phyloP scores from a whole-genome alignment of 2,113 vertebrate genomes.

The Cettia cetti region DNA sequence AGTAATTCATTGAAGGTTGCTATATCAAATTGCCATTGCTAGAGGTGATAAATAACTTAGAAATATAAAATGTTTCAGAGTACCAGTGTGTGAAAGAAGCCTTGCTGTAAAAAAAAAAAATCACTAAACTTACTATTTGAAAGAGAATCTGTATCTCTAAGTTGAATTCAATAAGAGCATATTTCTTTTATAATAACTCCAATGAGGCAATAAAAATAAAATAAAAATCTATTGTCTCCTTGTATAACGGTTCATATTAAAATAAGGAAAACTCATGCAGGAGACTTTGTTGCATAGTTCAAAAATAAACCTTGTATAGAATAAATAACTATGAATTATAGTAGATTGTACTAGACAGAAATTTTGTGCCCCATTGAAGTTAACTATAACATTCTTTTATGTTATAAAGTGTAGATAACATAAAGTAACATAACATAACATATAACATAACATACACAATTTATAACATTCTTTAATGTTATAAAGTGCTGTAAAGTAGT shows the following conservation, averaged over 20 bases:
- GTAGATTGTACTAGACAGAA: neutral
- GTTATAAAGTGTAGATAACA: neutral
- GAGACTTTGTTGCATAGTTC: neutral
- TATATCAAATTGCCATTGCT: neutral
- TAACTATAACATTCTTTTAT: too few relatives aligned
- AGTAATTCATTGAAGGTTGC: conserved; percentile 15
- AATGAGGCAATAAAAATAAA: neutral
- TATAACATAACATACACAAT: too few relatives aligned
- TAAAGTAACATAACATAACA: too few relatives aligned
- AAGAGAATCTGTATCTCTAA: neutral
- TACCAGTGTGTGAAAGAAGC: neutral
- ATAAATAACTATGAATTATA: neutral
- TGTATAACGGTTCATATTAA: neutral
- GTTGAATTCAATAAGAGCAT: neutral
- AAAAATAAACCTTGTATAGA: neutral
- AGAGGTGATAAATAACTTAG: neutral
- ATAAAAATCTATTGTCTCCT: neutral
- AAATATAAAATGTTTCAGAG: conserved; percentile 34
- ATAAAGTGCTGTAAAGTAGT: neutral
- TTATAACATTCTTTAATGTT: neutral
- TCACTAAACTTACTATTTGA: neutral
- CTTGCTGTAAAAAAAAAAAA: neutral
- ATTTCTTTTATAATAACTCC: neutral
- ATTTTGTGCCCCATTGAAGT: neutral
- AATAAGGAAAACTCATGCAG: neutral